Conservation (phyloP, 2,113 vertebrate species). For the Eolophus roseicapilla region DNA sequence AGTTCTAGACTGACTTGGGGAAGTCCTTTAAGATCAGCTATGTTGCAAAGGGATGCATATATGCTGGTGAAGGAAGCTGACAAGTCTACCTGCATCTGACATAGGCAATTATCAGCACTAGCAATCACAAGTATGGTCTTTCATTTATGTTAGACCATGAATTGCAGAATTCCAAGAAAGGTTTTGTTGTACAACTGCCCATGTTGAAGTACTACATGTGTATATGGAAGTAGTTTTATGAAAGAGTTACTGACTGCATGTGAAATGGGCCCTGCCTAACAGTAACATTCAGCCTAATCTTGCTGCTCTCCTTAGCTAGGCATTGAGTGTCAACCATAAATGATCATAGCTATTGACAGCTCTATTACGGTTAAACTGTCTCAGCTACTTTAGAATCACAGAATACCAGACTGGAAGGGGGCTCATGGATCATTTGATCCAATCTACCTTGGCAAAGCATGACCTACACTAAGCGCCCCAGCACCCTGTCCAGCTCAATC, state of each 20-base stretch:
- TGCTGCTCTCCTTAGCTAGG: neutral
- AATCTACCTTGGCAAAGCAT: neutral
- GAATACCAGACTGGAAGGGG: neutral
- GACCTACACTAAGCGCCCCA: neutral
- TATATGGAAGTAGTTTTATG: neutral
- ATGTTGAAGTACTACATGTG: neutral
- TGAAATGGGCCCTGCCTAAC: neutral
- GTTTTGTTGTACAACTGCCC: neutral
- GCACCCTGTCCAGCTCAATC: neutral
- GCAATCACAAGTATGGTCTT: rapidly evolving
- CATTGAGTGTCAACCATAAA: neutral
- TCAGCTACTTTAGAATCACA: neutral
- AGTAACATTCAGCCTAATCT: neutral
- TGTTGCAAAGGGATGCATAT: neutral
- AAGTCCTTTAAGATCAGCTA: neutral
- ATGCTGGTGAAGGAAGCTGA: neutral
- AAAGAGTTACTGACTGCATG: neutral
- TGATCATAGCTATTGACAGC: neutral
- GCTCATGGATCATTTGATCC: neutral
- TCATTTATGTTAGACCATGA: neutral
- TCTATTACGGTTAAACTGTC: neutral
- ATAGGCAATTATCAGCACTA: neutral
- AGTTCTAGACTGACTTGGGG: neutral
- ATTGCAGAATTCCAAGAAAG: neutral
- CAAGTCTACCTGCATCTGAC: neutral